phyloP scores from a whole-genome alignment of 2,113 vertebrate genomes.

The Pollachius pollachius region DNA sequence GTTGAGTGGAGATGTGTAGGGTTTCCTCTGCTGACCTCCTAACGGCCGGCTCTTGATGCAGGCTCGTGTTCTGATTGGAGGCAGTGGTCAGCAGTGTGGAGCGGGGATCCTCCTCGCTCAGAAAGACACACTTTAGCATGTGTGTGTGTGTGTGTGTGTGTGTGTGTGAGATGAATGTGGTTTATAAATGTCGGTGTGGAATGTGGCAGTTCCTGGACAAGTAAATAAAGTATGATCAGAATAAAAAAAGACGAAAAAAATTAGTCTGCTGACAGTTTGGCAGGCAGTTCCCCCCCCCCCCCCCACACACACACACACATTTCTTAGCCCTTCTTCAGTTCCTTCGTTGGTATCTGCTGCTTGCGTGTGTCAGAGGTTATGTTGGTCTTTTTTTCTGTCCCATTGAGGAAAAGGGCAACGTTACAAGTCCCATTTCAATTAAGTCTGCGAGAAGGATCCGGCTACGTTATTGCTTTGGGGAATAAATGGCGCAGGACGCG shows the following conservation, averaged over 20 bases:
- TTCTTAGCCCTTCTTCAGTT: slow-evolving; percentile 57
- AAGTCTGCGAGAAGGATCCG: slow-evolving; percentile 72
- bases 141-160: too few relatives aligned
- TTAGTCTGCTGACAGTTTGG: too few relatives aligned
- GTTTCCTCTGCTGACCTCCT: slow-evolving; percentile 23
- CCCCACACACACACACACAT: slow-evolving; percentile 22
- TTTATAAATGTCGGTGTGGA: too few relatives aligned
- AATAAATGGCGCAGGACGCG: slow-evolving; percentile 70
- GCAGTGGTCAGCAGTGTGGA: slow-evolving; percentile 49
- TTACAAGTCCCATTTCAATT: slow-evolving; percentile 82
- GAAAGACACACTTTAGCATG: slow-evolving; percentile 59
- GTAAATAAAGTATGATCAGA: too few relatives aligned
- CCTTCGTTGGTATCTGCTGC: slow-evolving; percentile 62
- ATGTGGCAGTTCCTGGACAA: too few relatives aligned
- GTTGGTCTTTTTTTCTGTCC: slow-evolving; percentile 64
- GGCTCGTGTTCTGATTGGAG: slow-evolving; percentile 12
- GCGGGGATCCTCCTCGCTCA: slow-evolving; percentile 9
- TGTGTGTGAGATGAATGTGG: too few relatives aligned
- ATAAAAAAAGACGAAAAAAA: too few relatives aligned
- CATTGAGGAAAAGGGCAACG: slow-evolving; percentile 63
- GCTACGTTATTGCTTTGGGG: slow-evolving; percentile 77
- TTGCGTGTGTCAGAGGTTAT: slow-evolving; percentile 77
- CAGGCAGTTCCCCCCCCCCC: slow-evolving; percentile 33
- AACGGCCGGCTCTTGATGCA: too few relatives aligned
- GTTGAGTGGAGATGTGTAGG: too few relatives aligned